These are phyloP conservation scores for Paralvinella palmiformis DNA, from an alignment of 1,140 invertebrate species.

Conservation along the genomic window DNA sequence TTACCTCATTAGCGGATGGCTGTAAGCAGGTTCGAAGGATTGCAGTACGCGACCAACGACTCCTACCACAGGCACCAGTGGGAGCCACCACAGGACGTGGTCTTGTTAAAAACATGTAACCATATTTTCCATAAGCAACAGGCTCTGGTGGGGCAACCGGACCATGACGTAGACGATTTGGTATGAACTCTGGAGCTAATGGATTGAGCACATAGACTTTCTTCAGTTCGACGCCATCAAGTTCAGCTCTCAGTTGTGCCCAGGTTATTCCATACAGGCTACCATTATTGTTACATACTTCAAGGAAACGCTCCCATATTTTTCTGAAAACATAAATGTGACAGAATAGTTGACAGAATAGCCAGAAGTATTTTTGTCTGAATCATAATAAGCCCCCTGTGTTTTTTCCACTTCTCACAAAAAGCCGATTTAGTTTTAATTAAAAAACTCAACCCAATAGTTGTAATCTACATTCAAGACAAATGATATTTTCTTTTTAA, in stretches of 20 bases:
- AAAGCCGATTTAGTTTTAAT: too few species aligned
- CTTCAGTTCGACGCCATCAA: conserved; percentile 68
- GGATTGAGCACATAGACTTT: conserved; percentile 74
- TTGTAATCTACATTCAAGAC: too few species aligned
- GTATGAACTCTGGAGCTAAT: conserved; percentile 73
- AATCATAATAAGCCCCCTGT: too few species aligned
- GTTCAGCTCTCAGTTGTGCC: conserved; percentile 60
- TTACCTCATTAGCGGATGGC: too few species aligned
- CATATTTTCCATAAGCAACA: conserved; percentile 5
- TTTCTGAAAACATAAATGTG: conserved; percentile 57
- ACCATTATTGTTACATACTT: conserved; percentile 66
- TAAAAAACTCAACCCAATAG: too few species aligned
- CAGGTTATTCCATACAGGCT: conserved; percentile 71
- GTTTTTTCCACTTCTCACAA: too few species aligned
- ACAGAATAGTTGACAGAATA: too few species aligned
- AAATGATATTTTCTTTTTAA: too few species aligned
- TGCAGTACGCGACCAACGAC: too few species aligned
- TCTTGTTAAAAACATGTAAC: conserved; percentile 4
- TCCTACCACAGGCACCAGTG: background rate
- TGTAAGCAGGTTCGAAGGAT: too few species aligned
- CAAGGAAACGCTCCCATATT: conserved; percentile 76
- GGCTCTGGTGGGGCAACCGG: background rate
- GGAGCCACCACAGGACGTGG: background rate
- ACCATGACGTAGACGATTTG: conserved; percentile 43
- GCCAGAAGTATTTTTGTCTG: too few species aligned